Evolutionary conservation across 53 echinoderm and acorn worm genomes (phyloP).

Genomic region (Apostichopus leukothele): DNA sequence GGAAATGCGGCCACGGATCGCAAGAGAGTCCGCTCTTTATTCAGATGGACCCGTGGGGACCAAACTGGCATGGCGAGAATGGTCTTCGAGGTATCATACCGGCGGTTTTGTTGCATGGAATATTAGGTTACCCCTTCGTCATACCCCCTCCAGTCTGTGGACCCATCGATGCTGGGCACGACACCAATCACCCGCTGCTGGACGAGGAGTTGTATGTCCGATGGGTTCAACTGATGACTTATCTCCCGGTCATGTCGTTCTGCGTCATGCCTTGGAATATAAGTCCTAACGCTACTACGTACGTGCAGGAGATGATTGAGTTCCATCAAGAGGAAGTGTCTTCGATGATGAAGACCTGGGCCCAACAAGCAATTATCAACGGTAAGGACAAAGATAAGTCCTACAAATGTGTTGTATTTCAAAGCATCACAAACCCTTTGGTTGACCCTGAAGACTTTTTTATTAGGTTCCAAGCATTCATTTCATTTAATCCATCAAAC

Average conservation of each 20-base stretch:
- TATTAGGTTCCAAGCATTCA: too few species aligned
- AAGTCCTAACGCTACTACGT: slow-evolving; percentile 57
- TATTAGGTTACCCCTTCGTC: slow-evolving; percentile 90
- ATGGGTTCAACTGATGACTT: slow-evolving; percentile 68
- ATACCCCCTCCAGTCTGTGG: slow-evolving; percentile 82
- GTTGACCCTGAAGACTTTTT: too few species aligned
- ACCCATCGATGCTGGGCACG: slow-evolving; percentile 43
- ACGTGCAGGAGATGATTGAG: slow-evolving; percentile 61
- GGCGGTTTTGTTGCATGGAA: slow-evolving; percentile 64
- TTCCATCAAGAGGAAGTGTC: slow-evolving; percentile 59
- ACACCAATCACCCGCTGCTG: slow-evolving; percentile 27
- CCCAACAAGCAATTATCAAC: slow-evolving; percentile 53
- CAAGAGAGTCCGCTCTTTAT: slow-evolving; percentile 86
- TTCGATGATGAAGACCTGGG: slow-evolving; percentile 50
- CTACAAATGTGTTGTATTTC: neutral
- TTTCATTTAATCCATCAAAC: too few species aligned
- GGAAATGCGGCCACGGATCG: slow-evolving; percentile 78
- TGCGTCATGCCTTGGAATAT: slow-evolving; percentile 78
- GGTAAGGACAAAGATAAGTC: slow-evolving; percentile 44
- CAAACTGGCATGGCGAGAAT: slow-evolving; percentile 78
- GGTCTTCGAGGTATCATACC: slow-evolving; percentile 80
- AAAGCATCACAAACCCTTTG: too few species aligned
- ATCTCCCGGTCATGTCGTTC: slow-evolving; percentile 80
- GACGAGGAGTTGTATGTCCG: slow-evolving; percentile 69
- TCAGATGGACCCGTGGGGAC: slow-evolving; percentile 75